Evolutionary conservation across 2,888 invertebrate genomes (phyloP).

Genomic region (Drosophila recens): DNA sequence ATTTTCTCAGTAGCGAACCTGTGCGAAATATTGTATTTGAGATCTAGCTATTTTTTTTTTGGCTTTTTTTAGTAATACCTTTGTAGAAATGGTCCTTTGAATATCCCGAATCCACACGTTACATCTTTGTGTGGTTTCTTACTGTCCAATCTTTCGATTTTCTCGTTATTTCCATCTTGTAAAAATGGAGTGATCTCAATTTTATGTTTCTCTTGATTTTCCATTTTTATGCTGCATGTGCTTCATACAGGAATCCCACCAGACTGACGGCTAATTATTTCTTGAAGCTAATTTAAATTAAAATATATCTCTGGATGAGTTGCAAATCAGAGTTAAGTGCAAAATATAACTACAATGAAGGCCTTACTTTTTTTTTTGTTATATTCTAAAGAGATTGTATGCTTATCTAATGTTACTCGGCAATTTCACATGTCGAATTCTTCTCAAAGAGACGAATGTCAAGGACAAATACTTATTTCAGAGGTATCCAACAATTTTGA

Average conservation of each 20-base stretch:
- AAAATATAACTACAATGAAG: constrained; percentile 1
- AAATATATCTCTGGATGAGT: constrained; percentile 2
- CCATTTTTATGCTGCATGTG: constrained; percentile 29
- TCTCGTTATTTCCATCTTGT: background rate
- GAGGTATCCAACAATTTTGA: background rate
- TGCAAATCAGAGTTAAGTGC: constrained; percentile 12
- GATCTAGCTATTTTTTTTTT: background rate
- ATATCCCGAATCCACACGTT: constrained; percentile 88
- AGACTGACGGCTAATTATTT: constrained; percentile 25
- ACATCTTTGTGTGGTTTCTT: constrained; percentile 37
- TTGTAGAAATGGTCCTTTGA: constrained; percentile 87
- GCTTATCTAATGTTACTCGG: constrained; percentile 2
- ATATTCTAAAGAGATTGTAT: background rate
- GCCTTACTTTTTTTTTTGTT: background rate
- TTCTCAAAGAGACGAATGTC: background rate
- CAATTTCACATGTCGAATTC: background rate
- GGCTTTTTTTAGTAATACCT: constrained; percentile 79
- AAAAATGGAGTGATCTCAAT: constrained; percentile 42
- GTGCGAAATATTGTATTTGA: too few relatives aligned
- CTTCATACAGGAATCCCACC: background rate
- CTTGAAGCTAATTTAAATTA: constrained; percentile 3
- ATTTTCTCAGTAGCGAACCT: constrained; percentile 84
- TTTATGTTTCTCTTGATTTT: constrained; percentile 21
- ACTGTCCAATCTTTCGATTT: constrained; percentile 1
- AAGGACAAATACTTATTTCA: background rate